These are phyloP conservation scores for Drosophila setosimentum DNA, from an alignment of 2,888 invertebrate genomes.

Conservation along the genomic window DNA sequence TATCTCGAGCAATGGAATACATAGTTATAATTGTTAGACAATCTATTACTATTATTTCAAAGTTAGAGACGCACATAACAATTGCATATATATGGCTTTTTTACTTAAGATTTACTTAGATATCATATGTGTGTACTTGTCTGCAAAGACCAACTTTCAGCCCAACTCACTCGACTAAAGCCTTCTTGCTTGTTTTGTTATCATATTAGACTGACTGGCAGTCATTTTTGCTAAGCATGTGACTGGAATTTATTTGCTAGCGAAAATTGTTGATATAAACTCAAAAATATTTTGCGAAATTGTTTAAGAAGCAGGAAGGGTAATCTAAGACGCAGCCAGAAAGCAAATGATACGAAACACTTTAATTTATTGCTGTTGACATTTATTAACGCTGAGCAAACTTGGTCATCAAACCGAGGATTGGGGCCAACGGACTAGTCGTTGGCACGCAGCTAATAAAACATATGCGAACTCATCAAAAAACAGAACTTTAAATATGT, in stretches of 20 bases:
- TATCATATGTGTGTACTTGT: not conserved
- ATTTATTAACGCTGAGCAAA: slow-evolving; percentile 48
- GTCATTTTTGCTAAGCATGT: slow-evolving; percentile 59
- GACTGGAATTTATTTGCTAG: slow-evolving; percentile 65
- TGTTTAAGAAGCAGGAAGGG: slow-evolving; percentile 3
- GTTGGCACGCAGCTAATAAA: slow-evolving; percentile 69
- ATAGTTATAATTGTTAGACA: not conserved
- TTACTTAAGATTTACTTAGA: not conserved
- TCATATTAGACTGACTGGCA: slow-evolving; percentile 47
- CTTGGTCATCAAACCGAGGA: slow-evolving; percentile 26
- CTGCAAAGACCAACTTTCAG: slow-evolving; percentile 9
- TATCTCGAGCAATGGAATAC: not conserved
- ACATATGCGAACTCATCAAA: slow-evolving; percentile 78
- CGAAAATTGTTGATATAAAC: slow-evolving; percentile 34
- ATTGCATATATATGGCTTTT: not conserved
- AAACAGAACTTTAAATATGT: slow-evolving; percentile 74
- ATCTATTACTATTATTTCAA: not conserved
- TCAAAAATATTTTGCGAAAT: slow-evolving; percentile 52
- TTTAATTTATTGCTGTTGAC: slow-evolving; percentile 62
- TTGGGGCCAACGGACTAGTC: slow-evolving; percentile 43
- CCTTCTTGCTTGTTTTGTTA: slow-evolving; percentile 42
- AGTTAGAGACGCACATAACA: too few relatives aligned
- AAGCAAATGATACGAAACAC: slow-evolving; percentile 48
- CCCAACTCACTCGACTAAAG: not conserved
- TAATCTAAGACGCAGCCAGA: slow-evolving; percentile 31